Base-by-base conservation (phyloP, 2,888 invertebrate species). In the Drosophila cyrtoloma region DNA sequence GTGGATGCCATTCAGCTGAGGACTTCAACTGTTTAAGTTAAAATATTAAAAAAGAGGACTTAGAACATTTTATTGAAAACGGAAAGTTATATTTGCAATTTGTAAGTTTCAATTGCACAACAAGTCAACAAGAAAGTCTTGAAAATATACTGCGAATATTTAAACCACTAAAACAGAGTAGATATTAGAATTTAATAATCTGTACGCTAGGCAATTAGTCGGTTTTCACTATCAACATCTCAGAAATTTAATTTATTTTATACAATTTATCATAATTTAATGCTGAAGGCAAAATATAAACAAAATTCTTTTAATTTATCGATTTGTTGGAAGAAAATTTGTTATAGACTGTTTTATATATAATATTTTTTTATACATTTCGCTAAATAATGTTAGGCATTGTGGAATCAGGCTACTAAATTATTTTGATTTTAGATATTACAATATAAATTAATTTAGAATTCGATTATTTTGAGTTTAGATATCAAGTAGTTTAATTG, bases 1-100 rank as follows among this genome's bases (percentile, higher is more conserved):
- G 71, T 72, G 61, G 56, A 16, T 47, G 60, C 26, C 42, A 55
- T 64, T 47, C 39, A 32, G 55, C 7, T 28, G 22, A 67, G 56
- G 22, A 57, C 37, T 26, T 51, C 50, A 28, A 75, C 16, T 61
- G 44, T 26, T 35, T 4, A 55, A 50, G 61, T 44, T 47, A 5
- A 53, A 75, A 61, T 64, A 39, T 22, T n/a, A 30, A 53, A 61
- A 62, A 39, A 22, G 22, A 9, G 52, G 2, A 53, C 62, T 51
- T 30, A 22, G 19, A 47, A 30, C 16, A 62, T 59, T 58, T 28
- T 16, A 35, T 28, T 30, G n/a, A 47, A 50, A 55, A 39, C 19
- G 28, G 3, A 39, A 6, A 42, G 52, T 32, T 37, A n/a, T 28
- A 33, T 19, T 33, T 33, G 44, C 57, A 37, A 35, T 55, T 30